These are phyloP conservation scores for Halcyon leucocephala DNA, from an alignment of 2,797 vertebrate genomes.

Conservation along the genomic window DNA sequence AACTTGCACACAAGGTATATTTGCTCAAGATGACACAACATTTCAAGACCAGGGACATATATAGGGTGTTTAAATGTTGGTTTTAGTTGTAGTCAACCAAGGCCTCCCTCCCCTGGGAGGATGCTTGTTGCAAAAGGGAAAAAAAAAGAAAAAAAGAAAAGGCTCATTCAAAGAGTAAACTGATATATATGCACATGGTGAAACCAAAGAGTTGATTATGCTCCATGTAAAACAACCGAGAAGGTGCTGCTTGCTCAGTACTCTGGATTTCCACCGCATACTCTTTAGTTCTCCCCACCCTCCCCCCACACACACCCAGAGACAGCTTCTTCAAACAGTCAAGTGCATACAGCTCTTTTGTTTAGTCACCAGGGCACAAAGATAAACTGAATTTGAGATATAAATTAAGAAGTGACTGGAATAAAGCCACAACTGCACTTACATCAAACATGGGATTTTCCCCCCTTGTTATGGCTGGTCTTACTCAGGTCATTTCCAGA, in stretches of 20 bases:
- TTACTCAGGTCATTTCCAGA: constrained; percentile 30
- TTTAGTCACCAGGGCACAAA: constrained; percentile 35
- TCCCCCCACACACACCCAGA: neutral
- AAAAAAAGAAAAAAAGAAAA: neutral
- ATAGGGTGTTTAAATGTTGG: neutral
- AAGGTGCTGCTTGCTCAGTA: neutral
- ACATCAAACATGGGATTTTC: constrained; percentile 47
- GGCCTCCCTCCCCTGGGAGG: neutral
- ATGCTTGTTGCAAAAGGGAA: neutral
- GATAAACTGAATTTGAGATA: constrained; percentile 64
- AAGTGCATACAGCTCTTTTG: constrained; percentile 43
- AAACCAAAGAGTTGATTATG: neutral
- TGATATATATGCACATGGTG: rapidly evolving
- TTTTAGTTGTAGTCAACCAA: neutral
- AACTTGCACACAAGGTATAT: neutral
- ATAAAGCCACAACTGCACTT: constrained; percentile 60
- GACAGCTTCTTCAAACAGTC: constrained; percentile 68
- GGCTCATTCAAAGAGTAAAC: neutral
- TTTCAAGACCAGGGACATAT: neutral
- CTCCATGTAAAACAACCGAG: neutral
- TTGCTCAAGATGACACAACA: rapidly evolving
- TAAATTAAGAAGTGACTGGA: constrained; percentile 66
- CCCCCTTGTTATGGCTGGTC: constrained; percentile 25
- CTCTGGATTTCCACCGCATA: neutral
- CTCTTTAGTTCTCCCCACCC: neutral